A percentile compares a stretch with the other conserved stretches of the same genome.
phyloP scores from a whole-genome alignment of 2,113 vertebrate species.

The Stigmatopora argus region DNA sequence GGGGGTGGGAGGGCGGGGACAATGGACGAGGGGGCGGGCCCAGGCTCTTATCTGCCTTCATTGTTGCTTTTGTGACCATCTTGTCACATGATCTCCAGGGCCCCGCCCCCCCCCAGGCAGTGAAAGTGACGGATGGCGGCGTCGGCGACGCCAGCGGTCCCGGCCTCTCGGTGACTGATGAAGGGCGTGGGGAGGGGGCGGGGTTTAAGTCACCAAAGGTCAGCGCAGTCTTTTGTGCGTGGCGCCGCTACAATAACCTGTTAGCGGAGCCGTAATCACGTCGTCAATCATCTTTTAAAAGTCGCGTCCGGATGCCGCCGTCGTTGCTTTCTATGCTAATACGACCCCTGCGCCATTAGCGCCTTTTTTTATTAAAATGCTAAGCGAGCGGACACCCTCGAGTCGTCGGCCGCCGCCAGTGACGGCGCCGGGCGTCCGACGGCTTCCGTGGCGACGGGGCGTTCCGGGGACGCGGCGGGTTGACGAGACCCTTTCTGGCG shows the following conservation, averaged over 20 bases:
- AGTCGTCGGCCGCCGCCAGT: too few relatives aligned
- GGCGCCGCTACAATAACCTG: slow-evolving; percentile 75
- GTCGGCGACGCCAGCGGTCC: slow-evolving; percentile 24
- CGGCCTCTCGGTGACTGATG: slow-evolving; percentile 40
- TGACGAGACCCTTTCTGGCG: background rate
- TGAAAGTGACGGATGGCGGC: slow-evolving; percentile 44
- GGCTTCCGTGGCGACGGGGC: too few relatives aligned
- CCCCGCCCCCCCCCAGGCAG: background rate
- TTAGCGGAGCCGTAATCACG: slow-evolving; percentile 83
- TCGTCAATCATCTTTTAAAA: slow-evolving; percentile 95
- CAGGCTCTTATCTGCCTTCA: background rate
- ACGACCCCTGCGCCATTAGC: slow-evolving; percentile 77
- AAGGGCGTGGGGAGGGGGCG: background rate
- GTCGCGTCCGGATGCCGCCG: slow-evolving; percentile 77
- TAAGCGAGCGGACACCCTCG: slow-evolving; percentile 84
- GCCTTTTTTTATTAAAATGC: slow-evolving; percentile 84
- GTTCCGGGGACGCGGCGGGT: too few relatives aligned
- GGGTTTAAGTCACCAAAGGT: slow-evolving; percentile 63
- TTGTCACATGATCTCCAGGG: background rate
- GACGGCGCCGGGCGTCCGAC: too few relatives aligned
- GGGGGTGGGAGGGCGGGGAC: background rate
- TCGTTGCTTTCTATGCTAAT: slow-evolving; percentile 99
- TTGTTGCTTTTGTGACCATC: background rate
- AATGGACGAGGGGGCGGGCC: background rate
- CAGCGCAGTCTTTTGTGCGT: slow-evolving; percentile 61